A percentile compares a stretch with the other conserved stretches of the same genome.
Conservation (phyloP, 2,797 vertebrate species). For the Microctenopoma steveboyesi region DNA sequence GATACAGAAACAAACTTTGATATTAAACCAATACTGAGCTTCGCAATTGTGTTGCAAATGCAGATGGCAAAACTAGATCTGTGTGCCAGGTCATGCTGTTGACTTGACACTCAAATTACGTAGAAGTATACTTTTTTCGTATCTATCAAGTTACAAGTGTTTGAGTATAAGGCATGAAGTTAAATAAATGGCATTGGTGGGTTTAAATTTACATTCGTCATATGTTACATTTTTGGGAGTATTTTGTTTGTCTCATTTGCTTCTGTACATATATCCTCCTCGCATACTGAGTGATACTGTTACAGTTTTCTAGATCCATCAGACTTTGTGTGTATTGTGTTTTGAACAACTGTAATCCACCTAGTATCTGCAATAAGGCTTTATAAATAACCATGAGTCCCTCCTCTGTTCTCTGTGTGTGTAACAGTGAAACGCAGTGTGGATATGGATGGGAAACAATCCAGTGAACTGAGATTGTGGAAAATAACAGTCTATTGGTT, state of each 20-base stretch:
- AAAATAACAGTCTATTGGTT: slow-evolving; percentile 65
- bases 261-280: slow-evolving; percentile 16
- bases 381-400: slow-evolving; percentile 68
- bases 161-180: background rate
- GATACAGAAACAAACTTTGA: no score
- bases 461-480: slow-evolving; percentile 48
- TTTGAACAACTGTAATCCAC: slow-evolving; percentile 65
- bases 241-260: slow-evolving; percentile 21
- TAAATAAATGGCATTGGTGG: slow-evolving; percentile 13
- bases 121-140: background rate
- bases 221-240: slow-evolving; percentile 32
- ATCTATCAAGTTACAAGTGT: background rate
- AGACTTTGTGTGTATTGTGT: slow-evolving; percentile 59
- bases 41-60: no score
- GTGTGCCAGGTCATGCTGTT: background rate
- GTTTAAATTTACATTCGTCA: slow-evolving; percentile 25
- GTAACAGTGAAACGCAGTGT: slow-evolving; percentile 36
- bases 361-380: slow-evolving; percentile 53
- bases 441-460: slow-evolving; percentile 58
- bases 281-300: slow-evolving; percentile 53
- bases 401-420: slow-evolving; percentile 36
- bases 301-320: slow-evolving; percentile 52
- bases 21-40: no score
- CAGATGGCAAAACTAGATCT: no score
- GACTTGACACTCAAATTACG: background rate